Percentiles rank a stretch among this genome's conserved stretches.
phyloP scores from a whole-genome alignment of 2,888 invertebrate species.

The Cephus nigrinus region DNA sequence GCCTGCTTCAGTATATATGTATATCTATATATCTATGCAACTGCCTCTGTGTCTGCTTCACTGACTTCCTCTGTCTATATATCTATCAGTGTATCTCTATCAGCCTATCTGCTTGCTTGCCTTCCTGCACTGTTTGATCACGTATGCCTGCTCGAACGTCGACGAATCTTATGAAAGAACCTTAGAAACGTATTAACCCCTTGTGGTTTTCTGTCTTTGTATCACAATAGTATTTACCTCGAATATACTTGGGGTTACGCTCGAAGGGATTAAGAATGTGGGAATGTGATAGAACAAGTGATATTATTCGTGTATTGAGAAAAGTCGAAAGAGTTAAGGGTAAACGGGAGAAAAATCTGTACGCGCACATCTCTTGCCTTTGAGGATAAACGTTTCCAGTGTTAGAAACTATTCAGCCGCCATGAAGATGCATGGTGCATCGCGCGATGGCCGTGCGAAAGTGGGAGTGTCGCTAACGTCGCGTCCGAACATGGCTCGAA shows the following conservation, averaged over 20 bases:
- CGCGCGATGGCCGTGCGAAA: conserved; percentile 33
- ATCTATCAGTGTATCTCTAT: neutral
- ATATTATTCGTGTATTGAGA: conserved; percentile 40
- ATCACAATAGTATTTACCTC: too few relatives aligned
- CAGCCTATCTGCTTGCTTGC: neutral
- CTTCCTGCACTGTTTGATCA: neutral
- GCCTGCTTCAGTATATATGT: neutral
- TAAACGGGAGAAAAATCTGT: neutral
- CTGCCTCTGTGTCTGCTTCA: neutral
- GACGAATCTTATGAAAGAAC: neutral
- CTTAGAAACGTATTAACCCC: neutral
- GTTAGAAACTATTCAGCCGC: neutral
- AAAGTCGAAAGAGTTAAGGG: neutral
- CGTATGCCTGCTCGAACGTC: neutral
- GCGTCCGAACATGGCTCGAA: conserved; percentile 31
- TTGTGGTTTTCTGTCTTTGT: too few relatives aligned
- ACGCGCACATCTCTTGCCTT: neutral
- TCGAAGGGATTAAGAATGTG: neutral
- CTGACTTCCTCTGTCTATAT: neutral
- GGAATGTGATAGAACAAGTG: conserved; percentile 32
- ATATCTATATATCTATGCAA: neutral
- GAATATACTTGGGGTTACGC: too few relatives aligned
- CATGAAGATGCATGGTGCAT: conserved; percentile 20
- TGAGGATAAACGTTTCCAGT: neutral
- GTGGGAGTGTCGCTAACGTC: conserved; percentile 45